Evolutionary conservation across 2,113 vertebrate species (phyloP).

Genomic region (Grammomys dolichurus): DNA sequence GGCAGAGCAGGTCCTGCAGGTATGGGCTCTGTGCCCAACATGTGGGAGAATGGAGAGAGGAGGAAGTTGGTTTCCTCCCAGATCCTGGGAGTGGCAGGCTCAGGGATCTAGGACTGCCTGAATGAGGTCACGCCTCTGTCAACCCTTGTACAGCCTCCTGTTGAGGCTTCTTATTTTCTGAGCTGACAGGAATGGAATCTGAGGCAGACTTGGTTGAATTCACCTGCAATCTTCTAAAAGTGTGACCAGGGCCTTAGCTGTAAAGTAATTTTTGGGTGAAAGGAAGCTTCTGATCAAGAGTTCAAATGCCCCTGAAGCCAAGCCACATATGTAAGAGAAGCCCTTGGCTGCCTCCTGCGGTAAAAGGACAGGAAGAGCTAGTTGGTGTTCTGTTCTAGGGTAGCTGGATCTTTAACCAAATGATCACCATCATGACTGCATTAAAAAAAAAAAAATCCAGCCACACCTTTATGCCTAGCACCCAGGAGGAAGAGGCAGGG

Average conservation of each 20-base stretch:
- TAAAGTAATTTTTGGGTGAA: constrained; percentile 66
- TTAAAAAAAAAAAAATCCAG: background rate
- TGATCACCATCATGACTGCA: background rate
- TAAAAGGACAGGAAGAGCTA: background rate
- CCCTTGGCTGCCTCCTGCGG: background rate
- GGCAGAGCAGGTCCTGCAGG: background rate
- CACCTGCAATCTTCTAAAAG: background rate
- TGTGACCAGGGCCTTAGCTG: background rate
- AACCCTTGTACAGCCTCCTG: background rate
- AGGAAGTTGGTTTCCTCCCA: background rate
- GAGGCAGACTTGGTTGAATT: constrained; percentile 47
- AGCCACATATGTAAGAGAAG: constrained; percentile 13
- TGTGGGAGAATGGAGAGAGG: background rate
- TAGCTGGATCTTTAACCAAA: constrained; percentile 7
- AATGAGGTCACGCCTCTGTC: background rate
- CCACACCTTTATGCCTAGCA: background rate
- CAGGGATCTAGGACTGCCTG: background rate
- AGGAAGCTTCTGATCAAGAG: constrained; percentile 66
- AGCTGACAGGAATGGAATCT: constrained; percentile 50
- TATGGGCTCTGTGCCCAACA: background rate
- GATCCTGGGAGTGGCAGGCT: background rate
- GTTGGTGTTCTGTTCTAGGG: background rate
- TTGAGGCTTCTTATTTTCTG: constrained; percentile 31
- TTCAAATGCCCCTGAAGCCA: constrained; percentile 49
- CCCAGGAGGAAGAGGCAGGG: background rate